Conservation (phyloP, 2,797 vertebrate species). For the Anisognathus igniventris region DNA sequence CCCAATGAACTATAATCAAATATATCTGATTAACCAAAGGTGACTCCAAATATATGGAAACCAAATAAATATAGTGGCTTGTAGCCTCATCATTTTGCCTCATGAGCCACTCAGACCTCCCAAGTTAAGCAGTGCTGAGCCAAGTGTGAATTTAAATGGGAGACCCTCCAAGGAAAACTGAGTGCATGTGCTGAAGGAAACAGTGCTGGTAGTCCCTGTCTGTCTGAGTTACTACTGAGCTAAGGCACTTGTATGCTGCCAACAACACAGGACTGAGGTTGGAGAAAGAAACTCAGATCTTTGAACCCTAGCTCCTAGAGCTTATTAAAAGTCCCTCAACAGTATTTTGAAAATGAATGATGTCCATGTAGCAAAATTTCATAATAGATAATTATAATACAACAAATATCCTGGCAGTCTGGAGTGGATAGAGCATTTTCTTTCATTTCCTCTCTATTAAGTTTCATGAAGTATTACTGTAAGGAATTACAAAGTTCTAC, state of each 20-base stretch:
- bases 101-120: conserved; percentile 36
- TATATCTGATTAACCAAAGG: neutral
- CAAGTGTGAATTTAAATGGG: conserved; percentile 41
- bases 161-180: conserved; percentile 46
- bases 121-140: conserved; percentile 10
- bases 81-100: neutral
- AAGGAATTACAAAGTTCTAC: neutral
- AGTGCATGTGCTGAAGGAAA: neutral
- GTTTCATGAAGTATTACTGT: neutral
- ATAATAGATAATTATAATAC: neutral
- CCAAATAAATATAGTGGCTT: neutral
- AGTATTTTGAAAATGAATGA: neutral
- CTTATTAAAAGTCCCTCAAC: neutral
- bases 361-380: neutral
- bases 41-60: neutral
- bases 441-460: neutral
- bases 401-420: neutral
- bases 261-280: neutral
- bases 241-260: neutral
- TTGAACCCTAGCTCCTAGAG: neutral
- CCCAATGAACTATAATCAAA: neutral
- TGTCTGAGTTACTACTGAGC: conserved; percentile 25
- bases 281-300: neutral
- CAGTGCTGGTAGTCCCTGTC: conserved; percentile 28
- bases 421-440: neutral